These are phyloP conservation scores for Labeo rohita DNA, from an alignment of 2,113 vertebrate genomes.

Conservation along the genomic window DNA sequence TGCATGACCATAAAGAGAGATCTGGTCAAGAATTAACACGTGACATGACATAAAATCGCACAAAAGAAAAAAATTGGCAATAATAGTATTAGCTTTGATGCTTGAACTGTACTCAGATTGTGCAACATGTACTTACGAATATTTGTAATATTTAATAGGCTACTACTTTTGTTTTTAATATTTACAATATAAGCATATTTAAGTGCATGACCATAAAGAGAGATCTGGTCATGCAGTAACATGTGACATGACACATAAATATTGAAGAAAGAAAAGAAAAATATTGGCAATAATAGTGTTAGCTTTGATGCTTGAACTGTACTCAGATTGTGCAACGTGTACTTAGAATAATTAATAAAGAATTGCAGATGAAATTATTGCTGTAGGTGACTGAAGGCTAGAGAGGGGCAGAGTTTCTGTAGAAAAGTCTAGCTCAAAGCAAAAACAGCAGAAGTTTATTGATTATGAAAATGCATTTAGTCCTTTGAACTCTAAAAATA, in stretches of 20 bases:
- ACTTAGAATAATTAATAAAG: conserved; percentile 20
- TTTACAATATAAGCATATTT: too few species aligned
- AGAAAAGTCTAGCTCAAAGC: conserved; percentile 17
- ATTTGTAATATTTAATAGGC: too few species aligned
- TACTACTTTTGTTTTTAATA: too few species aligned
- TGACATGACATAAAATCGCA: background rate
- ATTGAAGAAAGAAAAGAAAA: conserved; percentile 3
- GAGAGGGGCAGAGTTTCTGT: conserved; percentile 17
- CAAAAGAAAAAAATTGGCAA: background rate
- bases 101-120: background rate
- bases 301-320: background rate
- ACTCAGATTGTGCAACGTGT: background rate
- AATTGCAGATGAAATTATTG: conserved; percentile 12
- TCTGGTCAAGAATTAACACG: background rate
- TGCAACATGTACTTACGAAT: background rate
- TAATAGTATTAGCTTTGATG: background rate
- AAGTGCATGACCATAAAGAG: background rate
- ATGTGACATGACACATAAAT: background rate
- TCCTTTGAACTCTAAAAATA: conserved; percentile 44
- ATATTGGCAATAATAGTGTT: background rate
- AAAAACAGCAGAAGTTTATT: conserved; percentile 35
- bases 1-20: background rate
- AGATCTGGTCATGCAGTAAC: background rate
- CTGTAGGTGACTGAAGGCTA: conserved; percentile 7
- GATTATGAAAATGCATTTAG: conserved; percentile 50